Evolutionary conservation across 1,140 invertebrate genomes (phyloP), one percentile per base, ranked within the genome.

Genomic region (Halesus radiatus): DNA sequence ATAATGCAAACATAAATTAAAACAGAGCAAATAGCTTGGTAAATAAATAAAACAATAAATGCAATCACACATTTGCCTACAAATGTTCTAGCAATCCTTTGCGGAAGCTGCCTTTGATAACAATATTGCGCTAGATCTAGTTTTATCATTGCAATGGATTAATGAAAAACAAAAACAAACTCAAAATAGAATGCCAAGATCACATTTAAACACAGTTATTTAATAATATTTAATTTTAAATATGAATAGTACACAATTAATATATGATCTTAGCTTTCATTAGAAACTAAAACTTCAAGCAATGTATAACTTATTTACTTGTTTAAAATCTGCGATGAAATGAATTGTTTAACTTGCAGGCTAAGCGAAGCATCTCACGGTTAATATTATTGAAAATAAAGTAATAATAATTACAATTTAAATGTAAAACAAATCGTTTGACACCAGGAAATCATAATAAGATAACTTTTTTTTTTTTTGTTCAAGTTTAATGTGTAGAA

Each of bases 41-140:
- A 66, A 66, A 66, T 32, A 66, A 66, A 66, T 32, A 29, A 16
- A 66, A 45, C 13, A 45, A 29, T 66, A 15, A 66, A 66, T 22
- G 62, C 62, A 66, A 26, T 29, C 62, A 66, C 29, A 66, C 62
- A 29, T 26, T 22, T 66, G 23, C 37, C 37, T 45, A 45, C 37
- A 26, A 66, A 66, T 26, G n/a, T 26, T 66, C 62, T 66, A 66
- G 29, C 29, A 16, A 32, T 64, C 62, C 29, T 32, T 29, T 66
- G 16, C 62, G 29, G 62, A 66, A 66, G 62, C 62, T 66, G 23
- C 29, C 5, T 29, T 37, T 45, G 37, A 7, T 45, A 13, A 32
- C 62, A 66, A 26, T 32, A 8, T 10, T 26, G 29, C 62, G 32
- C 62, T 66, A 66, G n/a, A 29, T n/a, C 62, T 66, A 66, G 22